Conservation (phyloP, 2,888 invertebrate genomes). For the Orchestes rusci region DNA sequence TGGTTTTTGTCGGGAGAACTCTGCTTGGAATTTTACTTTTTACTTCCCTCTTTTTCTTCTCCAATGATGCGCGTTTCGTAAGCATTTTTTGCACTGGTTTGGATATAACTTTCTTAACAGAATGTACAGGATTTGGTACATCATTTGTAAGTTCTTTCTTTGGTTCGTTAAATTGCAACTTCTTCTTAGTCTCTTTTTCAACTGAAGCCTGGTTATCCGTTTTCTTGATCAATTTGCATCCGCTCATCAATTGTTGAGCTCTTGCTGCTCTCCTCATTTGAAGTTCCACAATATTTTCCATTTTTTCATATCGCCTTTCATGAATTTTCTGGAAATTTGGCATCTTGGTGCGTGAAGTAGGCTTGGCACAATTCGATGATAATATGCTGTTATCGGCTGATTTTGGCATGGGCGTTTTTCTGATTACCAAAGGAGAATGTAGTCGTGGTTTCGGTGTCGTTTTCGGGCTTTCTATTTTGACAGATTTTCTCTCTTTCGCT, state of each 20-base stretch:
- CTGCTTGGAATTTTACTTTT: not conserved
- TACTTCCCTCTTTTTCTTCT: conserved; percentile 1
- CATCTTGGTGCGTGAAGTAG: conserved; percentile 41
- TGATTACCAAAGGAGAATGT: too few species aligned
- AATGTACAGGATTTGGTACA: too few species aligned
- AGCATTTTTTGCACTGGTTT: not conserved
- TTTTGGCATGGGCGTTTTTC: too few species aligned
- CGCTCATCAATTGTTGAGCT: conserved; percentile 43
- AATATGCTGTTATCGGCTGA: too few species aligned
- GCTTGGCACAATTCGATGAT: too few species aligned
- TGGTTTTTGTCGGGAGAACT: not conserved
- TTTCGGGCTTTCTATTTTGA: too few species aligned
- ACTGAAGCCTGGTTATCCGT: conserved; percentile 10
- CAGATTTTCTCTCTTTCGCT: too few species aligned
- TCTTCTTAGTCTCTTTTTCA: conserved; percentile 8
- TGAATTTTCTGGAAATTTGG: conserved; percentile 67
- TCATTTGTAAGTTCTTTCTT: not conserved
- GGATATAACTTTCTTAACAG: not conserved
- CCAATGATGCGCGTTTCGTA: not conserved
- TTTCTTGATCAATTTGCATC: conserved; percentile 28
- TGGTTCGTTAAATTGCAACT: conserved; percentile 2
- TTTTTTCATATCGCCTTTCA: conserved; percentile 55
- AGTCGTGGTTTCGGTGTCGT: too few species aligned
- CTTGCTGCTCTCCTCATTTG: conserved; percentile 46
- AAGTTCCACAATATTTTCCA: conserved; percentile 62